These are phyloP conservation scores for Diplodus puntazzo DNA, from an alignment of 2,797 vertebrate species.

Conservation along the genomic window DNA sequence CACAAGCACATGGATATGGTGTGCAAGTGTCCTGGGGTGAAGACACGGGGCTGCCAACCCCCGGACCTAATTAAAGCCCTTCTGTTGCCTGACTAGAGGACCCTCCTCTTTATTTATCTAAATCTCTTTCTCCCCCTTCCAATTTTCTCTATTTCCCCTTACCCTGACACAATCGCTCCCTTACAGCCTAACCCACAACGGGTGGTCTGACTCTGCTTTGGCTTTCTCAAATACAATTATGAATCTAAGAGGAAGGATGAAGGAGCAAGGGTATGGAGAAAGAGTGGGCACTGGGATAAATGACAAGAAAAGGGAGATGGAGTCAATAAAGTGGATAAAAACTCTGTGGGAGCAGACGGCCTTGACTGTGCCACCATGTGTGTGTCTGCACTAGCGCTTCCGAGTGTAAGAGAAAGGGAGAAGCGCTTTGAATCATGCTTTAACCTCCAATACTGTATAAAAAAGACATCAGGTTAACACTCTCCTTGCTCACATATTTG, in stretches of 20 bases:
- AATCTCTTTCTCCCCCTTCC: not conserved
- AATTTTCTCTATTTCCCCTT: slow-evolving; percentile 30
- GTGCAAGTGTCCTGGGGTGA: slow-evolving; percentile 48
- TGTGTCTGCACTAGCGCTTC: slow-evolving; percentile 7
- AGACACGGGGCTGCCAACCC: slow-evolving; percentile 50
- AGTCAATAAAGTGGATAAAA: slow-evolving; percentile 43
- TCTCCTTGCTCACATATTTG: slow-evolving; percentile 24
- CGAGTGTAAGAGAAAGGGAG: not conserved
- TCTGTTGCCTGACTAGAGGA: slow-evolving; percentile 52
- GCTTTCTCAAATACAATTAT: slow-evolving; percentile 52
- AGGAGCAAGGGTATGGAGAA: slow-evolving; percentile 37
- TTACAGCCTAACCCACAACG: slow-evolving; percentile 34
- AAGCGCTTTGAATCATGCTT: slow-evolving; percentile 20
- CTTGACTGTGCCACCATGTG: slow-evolving; percentile 34
- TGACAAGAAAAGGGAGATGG: slow-evolving; percentile 45
- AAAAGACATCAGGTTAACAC: slow-evolving; percentile 32
- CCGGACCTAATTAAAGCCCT: slow-evolving; percentile 69
- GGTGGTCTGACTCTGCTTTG: slow-evolving; percentile 40
- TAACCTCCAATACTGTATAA: slow-evolving; percentile 9
- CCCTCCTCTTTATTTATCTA: slow-evolving; percentile 41
- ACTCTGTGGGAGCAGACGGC: slow-evolving; percentile 41
- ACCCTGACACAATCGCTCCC: slow-evolving; percentile 11
- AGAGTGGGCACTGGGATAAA: slow-evolving; percentile 45
- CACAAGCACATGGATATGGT: slow-evolving; percentile 31
- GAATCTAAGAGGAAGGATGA: slow-evolving; percentile 38